Conservation (phyloP, 1,140 invertebrate genomes). For the Trichonephila clavipes region DNA sequence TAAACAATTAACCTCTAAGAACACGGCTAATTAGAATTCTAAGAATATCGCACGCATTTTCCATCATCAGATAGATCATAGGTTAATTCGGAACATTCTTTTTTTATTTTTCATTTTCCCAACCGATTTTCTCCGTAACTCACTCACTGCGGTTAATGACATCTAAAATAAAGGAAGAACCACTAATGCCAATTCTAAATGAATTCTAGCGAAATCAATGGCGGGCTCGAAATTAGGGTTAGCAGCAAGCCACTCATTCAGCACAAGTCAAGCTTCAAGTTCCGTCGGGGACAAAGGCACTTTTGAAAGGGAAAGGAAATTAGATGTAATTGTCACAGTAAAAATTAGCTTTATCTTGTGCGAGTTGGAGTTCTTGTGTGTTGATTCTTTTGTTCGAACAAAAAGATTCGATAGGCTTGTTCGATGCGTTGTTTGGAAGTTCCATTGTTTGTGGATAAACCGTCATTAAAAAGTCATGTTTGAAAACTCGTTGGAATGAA, state of each 20-base stretch:
- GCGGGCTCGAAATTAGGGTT: background rate
- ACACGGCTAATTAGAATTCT: no score
- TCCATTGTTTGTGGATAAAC: conserved; percentile 4
- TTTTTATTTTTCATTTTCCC: background rate
- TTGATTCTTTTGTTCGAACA: conserved; percentile 5
- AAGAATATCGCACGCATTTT: no score
- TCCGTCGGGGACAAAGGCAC: background rate
- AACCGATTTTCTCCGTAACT: background rate
- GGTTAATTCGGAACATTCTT: background rate
- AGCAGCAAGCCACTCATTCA: background rate
- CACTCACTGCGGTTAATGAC: background rate
- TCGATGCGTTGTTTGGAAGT: background rate
- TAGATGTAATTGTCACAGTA: background rate
- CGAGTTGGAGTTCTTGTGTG: background rate
- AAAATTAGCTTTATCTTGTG: background rate
- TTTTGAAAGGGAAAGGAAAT: background rate
- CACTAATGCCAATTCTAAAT: background rate
- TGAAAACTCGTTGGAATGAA: background rate
- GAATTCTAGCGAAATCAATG: background rate
- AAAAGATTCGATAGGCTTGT: background rate
- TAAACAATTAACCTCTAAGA: no score
- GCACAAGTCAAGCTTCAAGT: background rate
- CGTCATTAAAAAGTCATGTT: background rate
- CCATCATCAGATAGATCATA: background rate
- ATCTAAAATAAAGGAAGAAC: background rate